Base-by-base conservation (phyloP, 2,797 vertebrate species). In the Schizothorax lantsangensis region DNA sequence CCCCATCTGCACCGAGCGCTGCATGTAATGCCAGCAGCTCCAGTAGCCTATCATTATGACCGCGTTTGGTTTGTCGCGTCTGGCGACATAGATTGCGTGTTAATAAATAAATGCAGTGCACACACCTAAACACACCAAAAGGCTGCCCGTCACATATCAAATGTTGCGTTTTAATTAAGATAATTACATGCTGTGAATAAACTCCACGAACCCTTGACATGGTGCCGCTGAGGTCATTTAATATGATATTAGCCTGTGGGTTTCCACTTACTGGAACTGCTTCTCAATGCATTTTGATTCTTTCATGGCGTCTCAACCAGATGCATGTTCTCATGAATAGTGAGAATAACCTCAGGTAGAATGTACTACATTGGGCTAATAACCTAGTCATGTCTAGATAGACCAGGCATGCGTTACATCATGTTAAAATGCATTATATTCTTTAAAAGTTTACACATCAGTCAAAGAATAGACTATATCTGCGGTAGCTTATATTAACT, bases 161-260 rank as follows among this genome's bases (percentile, higher is more conserved):
- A n/a, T 26, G n/a, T 52, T 71, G 49, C 30, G 88, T 69, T 86
- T 66, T 84, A 75, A 90, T 66, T 74, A 81, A 43, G n/a, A 49
- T 40, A 80, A 73, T 68, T 57, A 33, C 78, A 80, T 52, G 77
- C 72, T 77, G 40, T 71, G 54, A 19, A n/a, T 84, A 81, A 45
- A 19, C 77, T 54, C 43, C 66, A 26, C 62, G 11, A 62, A 77
- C 87, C 64, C 10, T 49, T 21, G 59, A 47, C 79, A 87, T 71
- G 90, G 89, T 88, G 88, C 71, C 75, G 88, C 86, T 75, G 88
- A 64, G 62, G 62, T 92, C 90, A 89, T 88, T 88, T 21, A 40
- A 43, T 62, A 64, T 74, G 90, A 57, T 89, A 90, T 86, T 72
- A 94, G 93, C 92, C 93, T 91, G 91, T 87, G 92, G 89, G 93